Evolutionary conservation across 1,140 invertebrate genomes (phyloP).

Genomic region (Bathynomus jamesi): DNA sequence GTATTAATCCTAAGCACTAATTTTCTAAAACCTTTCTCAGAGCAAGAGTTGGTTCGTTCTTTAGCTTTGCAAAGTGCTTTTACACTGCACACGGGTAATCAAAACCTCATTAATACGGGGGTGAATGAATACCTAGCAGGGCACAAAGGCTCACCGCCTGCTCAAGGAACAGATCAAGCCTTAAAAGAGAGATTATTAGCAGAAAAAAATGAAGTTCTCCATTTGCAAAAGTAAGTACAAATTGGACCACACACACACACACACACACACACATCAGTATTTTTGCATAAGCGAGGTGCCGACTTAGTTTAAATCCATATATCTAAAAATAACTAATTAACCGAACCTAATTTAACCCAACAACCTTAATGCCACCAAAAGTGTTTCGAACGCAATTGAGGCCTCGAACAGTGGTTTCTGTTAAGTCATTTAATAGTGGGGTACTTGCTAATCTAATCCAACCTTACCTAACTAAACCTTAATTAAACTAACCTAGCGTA

Average conservation of each 20-base stretch:
- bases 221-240: constrained; percentile 33
- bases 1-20: background rate
- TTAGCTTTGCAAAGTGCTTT: constrained; percentile 32
- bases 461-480: too few relatives aligned
- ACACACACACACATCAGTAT: background rate
- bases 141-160: constrained; percentile 7
- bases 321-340: too few relatives aligned
- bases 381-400: too few relatives aligned
- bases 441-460: too few relatives aligned
- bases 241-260: background rate
- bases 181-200: constrained; percentile 27
- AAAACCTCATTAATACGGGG: constrained; percentile 38
- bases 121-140: constrained; percentile 32
- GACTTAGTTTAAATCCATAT: too few relatives aligned
- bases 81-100: constrained; percentile 30
- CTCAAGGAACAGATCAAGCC: constrained; percentile 20
- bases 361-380: too few relatives aligned
- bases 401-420: too few relatives aligned
- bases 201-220: constrained; percentile 31
- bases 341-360: too few relatives aligned
- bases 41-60: constrained; percentile 33
- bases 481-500: too few relatives aligned
- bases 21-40: constrained; percentile 14
- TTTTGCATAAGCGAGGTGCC: too few relatives aligned
- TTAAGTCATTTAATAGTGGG: too few relatives aligned